Evolutionary conservation across 2,113 vertebrate species (phyloP).

Genomic region (Heloderma charlesbogerti): DNA sequence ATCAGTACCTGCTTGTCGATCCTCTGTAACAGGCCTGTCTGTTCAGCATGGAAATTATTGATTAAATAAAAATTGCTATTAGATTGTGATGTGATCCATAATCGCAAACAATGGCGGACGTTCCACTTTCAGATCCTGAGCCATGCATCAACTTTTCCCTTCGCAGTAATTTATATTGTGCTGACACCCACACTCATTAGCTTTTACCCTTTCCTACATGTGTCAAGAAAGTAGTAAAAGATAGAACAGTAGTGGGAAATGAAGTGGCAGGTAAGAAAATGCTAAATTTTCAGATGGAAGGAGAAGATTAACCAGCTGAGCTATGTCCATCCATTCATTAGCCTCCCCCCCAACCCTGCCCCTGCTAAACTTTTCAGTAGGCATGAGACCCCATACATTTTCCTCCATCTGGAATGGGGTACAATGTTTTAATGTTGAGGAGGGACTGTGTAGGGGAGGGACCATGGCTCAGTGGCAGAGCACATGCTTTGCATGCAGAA

Average conservation of each 20-base stretch:
- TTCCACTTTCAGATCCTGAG: constrained; percentile 80
- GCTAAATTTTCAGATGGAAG: constrained; percentile 47
- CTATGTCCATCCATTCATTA: constrained; percentile 9
- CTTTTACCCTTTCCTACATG: constrained; percentile 74
- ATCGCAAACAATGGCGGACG: constrained; percentile 85
- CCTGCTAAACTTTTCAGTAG: not conserved
- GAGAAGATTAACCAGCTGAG: constrained; percentile 12
- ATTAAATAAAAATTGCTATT: constrained; percentile 99
- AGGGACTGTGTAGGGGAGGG: too few species aligned
- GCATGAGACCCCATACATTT: not conserved
- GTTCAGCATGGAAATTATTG: constrained; percentile 99
- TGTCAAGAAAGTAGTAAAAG: constrained; percentile 68
- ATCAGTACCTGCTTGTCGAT: constrained; percentile 98
- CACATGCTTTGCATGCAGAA: too few species aligned
- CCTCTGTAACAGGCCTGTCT: constrained; percentile 91
- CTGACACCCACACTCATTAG: constrained; percentile 80
- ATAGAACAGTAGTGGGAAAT: constrained; percentile 59
- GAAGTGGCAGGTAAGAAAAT: constrained; percentile 39
- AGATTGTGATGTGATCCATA: constrained; percentile 93
- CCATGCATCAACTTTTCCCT: constrained; percentile 87
- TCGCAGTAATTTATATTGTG: constrained; percentile 86
- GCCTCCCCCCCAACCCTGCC: not conserved
- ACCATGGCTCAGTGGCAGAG: too few species aligned
- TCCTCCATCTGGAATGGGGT: not conserved
- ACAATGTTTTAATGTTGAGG: too few species aligned